A percentile compares a stretch with the other conserved stretches of the same genome.
These are phyloP conservation scores for Emberiza fucata DNA, from an alignment of 2,113 vertebrate genomes.

Conservation along the genomic window DNA sequence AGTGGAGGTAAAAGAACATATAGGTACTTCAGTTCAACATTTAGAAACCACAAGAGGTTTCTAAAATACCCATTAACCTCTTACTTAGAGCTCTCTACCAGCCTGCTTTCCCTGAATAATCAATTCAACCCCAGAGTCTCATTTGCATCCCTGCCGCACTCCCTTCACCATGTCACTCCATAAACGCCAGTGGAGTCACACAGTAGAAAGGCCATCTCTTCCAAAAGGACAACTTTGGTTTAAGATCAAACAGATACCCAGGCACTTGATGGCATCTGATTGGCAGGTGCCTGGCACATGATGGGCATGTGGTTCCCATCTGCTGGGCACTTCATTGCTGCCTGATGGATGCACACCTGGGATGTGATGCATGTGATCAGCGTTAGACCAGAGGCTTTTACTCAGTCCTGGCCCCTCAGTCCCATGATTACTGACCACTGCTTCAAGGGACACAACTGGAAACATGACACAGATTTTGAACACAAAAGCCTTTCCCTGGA, in stretches of 20 bases:
- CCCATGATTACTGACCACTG: background rate
- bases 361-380: background rate
- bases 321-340: background rate
- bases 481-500: background rate
- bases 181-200: background rate
- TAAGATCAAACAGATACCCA: background rate
- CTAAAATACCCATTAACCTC: background rate
- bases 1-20: background rate
- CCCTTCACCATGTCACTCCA: background rate
- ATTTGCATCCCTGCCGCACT: background rate
- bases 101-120: background rate
- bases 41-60: background rate
- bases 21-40: background rate
- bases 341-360: accelerated
- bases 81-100: background rate
- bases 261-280: accelerated
- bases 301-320: accelerated
- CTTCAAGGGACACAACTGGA: background rate
- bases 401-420: background rate
- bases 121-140: background rate
- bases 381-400: background rate
- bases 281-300: background rate
- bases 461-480: background rate
- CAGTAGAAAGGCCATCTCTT: background rate
- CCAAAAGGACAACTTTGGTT: background rate